These are phyloP conservation scores for cattle (Bos taurus) DNA, from an alignment of 2,113 vertebrate species.

Conservation along the genomic window ARS-UCD2.0 NC_037329.1:124345501-124346000, in stretches of 20 bases:
- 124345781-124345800: background rate
- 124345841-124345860: background rate
- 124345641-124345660: background rate
- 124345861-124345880: background rate
- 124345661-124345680: background rate
- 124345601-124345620: background rate
- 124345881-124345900: background rate
- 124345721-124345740: background rate
- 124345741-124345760: background rate
- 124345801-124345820: background rate
- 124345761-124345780: background rate
- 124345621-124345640: background rate
- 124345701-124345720: background rate
- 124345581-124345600: background rate
- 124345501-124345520: background rate
- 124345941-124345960: background rate
- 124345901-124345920: background rate
- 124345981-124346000: background rate
- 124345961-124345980: background rate
- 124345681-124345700: background rate
- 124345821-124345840: background rate
- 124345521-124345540: accelerated
- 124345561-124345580: background rate
- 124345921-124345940: background rate
- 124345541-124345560: accelerated